Base-by-base conservation (phyloP, 1,140 invertebrate species). In the Caenorhabditis briggsae region DNA sequence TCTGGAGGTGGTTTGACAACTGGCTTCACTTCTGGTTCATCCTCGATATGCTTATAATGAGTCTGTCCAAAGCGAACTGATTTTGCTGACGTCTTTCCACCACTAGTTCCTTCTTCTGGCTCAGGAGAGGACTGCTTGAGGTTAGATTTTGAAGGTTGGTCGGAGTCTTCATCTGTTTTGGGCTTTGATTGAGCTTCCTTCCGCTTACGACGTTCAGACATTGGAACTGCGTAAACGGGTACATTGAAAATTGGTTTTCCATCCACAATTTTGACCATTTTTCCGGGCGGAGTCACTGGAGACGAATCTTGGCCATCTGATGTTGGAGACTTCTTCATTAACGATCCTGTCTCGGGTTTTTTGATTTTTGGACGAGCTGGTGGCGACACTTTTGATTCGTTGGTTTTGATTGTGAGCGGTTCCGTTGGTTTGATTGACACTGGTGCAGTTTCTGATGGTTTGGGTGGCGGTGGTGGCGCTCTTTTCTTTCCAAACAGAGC, bases 271-370 rank as follows among this genome's bases (percentile, higher is more conserved):
- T 78, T 78, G 14, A 78, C 70, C 20, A 78, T 78, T 2, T 18
- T 23, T 7, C n/a, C 70, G 33, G 33, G 33, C 14, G 18, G 12
- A 0, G 23, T 23, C 20, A 53, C 9, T 18, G 33, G 25, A 20
- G 8, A 11, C 0, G 33, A 46, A 23, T 23, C 20, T 23, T 46
- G 70, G 20, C 11, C n/a, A 25, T 78, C 70, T 12, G 70, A 78
- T 20, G 70, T 78, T 50, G 70, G 70, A n/a, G 70, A 78, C 14
- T 46, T 14, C 11, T 78, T 78, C 46, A 78, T 78, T 18, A 78
- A 41, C 23, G 48, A n/a, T 50, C 70, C 70, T 9, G 70, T 78
- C 23, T 78, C 70, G 1, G 70, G 70, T n/a, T 78, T 78, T 16
- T 78, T 78, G 33, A 78, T 78, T 11, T 23, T 12, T 11, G 70